Conservation (phyloP, 2,113 vertebrate genomes). For the Mobula birostris region DNA sequence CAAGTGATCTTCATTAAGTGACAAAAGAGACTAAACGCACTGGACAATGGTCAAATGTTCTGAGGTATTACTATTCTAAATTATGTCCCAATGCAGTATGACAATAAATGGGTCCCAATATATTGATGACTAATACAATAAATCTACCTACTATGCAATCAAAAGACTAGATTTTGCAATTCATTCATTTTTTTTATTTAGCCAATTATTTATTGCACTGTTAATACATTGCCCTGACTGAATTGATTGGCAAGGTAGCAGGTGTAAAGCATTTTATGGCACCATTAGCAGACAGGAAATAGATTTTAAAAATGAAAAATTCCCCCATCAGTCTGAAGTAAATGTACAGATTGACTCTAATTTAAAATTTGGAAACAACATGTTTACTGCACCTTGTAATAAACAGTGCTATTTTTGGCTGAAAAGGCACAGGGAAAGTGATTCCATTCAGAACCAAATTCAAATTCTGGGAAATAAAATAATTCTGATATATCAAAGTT, state of each 20-base stretch:
- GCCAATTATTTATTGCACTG: slow-evolving; percentile 34
- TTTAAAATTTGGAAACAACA: slow-evolving; percentile 37
- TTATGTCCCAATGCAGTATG: slow-evolving; percentile 4
- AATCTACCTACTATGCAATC: background rate
- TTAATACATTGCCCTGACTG: slow-evolving; percentile 34
- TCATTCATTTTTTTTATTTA: slow-evolving; percentile 27
- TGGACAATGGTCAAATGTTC: background rate
- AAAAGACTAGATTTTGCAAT: slow-evolving; percentile 26
- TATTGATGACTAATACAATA: slow-evolving; percentile 22
- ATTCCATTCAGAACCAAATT: background rate
- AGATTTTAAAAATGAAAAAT: slow-evolving; percentile 39
- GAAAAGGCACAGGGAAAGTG: background rate
- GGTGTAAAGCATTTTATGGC: slow-evolving; percentile 37
- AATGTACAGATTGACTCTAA: slow-evolving; percentile 35
- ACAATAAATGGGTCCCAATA: background rate
- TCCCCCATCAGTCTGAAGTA: slow-evolving; percentile 33
- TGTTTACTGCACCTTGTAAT: slow-evolving; percentile 25
- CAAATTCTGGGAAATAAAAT: background rate
- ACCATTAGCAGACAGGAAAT: slow-evolving; percentile 36
- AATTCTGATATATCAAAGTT: no score
- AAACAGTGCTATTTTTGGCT: slow-evolving; percentile 28
- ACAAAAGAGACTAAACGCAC: background rate
- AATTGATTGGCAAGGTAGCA: slow-evolving; percentile 38
- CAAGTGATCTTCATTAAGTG: slow-evolving; percentile 19
- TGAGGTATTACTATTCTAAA: background rate